These are phyloP conservation scores for Lichenostomus cassidix DNA, from an alignment of 2,113 vertebrate genomes.

Conservation along the genomic window DNA sequence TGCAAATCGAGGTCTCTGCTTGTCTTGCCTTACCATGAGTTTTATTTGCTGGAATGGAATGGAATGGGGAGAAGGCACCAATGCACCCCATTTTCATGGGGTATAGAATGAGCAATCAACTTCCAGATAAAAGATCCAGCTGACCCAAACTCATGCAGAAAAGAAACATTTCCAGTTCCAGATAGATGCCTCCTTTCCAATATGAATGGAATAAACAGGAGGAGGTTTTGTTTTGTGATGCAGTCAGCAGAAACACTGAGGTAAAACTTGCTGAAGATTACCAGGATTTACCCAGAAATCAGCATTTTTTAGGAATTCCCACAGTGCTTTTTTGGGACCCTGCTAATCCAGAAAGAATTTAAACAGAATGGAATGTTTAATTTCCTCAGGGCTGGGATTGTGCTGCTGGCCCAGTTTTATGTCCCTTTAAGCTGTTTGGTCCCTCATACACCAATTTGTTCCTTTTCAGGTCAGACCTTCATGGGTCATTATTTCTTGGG, in stretches of 20 bases:
- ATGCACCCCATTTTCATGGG: background rate
- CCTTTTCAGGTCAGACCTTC: background rate
- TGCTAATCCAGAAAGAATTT: background rate
- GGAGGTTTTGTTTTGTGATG: background rate
- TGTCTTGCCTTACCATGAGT: too few species aligned
- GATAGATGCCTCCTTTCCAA: background rate
- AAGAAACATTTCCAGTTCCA: background rate
- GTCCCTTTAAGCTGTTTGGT: background rate
- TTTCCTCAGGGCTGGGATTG: background rate
- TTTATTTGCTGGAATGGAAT: background rate
- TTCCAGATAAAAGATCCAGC: background rate
- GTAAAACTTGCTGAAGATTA: background rate
- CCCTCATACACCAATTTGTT: accelerated
- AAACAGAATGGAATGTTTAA: background rate
- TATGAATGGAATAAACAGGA: background rate
- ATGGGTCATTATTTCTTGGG: background rate
- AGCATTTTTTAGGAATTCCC: background rate
- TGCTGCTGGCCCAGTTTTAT: background rate
- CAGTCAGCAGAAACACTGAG: background rate
- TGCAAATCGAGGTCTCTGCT: background rate
- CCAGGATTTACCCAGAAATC: background rate
- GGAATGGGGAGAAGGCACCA: background rate
- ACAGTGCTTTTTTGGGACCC: background rate
- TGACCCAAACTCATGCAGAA: background rate
- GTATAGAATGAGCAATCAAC: background rate